Conservation (phyloP, 2,797 vertebrate genomes). For the Enteromius treurensis region DNA sequence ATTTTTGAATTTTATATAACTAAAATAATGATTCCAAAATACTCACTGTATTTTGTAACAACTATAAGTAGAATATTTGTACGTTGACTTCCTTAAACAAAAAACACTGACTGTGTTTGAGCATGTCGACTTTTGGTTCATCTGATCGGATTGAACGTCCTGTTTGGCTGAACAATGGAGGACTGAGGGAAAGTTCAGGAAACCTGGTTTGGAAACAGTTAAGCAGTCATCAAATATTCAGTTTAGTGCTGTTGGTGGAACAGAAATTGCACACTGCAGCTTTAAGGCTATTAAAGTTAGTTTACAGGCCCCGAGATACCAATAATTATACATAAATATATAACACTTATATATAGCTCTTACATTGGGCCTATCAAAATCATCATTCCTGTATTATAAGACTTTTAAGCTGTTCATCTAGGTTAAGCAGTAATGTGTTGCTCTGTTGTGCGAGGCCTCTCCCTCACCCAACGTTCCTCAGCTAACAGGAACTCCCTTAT, state of each 20-base stretch:
- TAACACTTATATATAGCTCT: slow-evolving; percentile 38
- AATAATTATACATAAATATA: slow-evolving; percentile 23
- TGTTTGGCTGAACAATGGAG: slow-evolving; percentile 24
- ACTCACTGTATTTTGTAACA: neutral
- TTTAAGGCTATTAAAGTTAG: slow-evolving; percentile 20
- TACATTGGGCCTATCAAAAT: slow-evolving; percentile 10
- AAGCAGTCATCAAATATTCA: slow-evolving; percentile 3
- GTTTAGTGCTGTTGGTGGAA: neutral
- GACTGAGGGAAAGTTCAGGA: slow-evolving; percentile 7
- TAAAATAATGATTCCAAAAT: neutral
- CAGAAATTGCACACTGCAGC: neutral
- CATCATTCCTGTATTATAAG: slow-evolving; percentile 34
- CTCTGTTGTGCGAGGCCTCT: slow-evolving; percentile 37
- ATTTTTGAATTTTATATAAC: neutral
- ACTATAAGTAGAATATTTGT: neutral
- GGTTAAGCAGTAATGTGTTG: slow-evolving; percentile 43
- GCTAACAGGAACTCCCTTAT: slow-evolving; percentile 70
- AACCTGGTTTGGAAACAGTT: neutral
- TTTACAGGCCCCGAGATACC: slow-evolving; percentile 4
- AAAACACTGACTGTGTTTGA: neutral
- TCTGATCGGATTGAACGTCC: neutral
- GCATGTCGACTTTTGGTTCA: neutral
- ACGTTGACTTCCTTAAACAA: neutral
- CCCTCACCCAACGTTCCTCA: slow-evolving; percentile 25
- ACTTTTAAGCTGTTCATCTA: slow-evolving; percentile 41